These are phyloP conservation scores for Rousettus leschenaultii DNA, from an alignment of 2,113 vertebrate genomes.

Conservation along the genomic window DNA sequence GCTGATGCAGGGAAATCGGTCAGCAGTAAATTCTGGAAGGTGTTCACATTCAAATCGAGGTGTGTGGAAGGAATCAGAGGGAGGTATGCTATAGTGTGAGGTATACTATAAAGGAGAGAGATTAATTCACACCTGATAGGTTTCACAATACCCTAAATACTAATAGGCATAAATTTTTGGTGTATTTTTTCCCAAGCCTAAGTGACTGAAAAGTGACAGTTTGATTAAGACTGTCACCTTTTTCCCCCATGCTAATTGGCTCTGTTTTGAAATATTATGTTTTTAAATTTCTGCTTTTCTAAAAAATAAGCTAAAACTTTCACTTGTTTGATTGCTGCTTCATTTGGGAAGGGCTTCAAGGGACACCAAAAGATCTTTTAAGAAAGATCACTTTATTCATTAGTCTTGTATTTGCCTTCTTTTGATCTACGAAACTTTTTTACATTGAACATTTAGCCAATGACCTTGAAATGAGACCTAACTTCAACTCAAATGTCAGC, in stretches of 20 bases:
- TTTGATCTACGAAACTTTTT: not conserved
- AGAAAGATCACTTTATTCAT: not conserved
- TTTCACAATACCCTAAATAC: not conserved
- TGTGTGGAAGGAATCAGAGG: not conserved
- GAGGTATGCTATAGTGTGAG: not conserved
- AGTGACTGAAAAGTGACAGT: not conserved
- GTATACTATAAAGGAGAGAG: not conserved
- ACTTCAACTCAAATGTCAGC: conserved; percentile 37
- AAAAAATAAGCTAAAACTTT: not conserved
- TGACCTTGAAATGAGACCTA: not conserved
- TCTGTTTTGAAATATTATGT: not conserved
- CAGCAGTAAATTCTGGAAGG: not conserved
- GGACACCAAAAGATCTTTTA: not conserved
- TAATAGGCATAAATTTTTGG: not conserved
- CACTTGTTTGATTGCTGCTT: not conserved
- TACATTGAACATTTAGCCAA: conserved; percentile 32
- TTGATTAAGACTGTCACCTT: not conserved
- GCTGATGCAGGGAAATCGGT: not conserved
- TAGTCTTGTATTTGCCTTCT: not conserved
- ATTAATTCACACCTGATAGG: not conserved
- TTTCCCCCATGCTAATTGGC: not conserved
- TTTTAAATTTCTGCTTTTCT: not conserved
- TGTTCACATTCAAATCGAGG: not conserved
- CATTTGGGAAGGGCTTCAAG: not conserved
- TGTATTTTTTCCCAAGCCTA: not conserved